These are phyloP conservation scores for Brachirus orientalis DNA, from an alignment of 2,113 vertebrate species.

Conservation along the genomic window DNA sequence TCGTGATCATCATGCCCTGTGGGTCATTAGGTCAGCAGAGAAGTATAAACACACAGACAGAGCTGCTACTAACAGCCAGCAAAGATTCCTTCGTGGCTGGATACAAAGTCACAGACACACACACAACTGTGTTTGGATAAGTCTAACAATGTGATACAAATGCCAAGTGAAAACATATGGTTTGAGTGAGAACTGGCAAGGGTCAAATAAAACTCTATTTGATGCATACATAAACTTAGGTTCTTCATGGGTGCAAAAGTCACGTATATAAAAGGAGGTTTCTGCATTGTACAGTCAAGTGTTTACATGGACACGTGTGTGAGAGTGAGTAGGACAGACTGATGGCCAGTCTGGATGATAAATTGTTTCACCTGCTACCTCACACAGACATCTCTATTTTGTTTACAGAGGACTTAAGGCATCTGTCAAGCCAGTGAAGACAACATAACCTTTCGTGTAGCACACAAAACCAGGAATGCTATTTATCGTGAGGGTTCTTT, in stretches of 20 bases:
- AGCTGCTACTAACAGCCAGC: constrained; percentile 65
- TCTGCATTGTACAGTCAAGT: constrained; percentile 18
- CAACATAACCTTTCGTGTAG: constrained; percentile 67
- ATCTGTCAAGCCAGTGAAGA: constrained; percentile 69
- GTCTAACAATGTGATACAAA: constrained; percentile 70
- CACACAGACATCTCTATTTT: constrained; percentile 59
- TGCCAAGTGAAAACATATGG: constrained; percentile 66
- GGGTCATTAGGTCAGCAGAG: constrained; percentile 68
- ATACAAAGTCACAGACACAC: constrained; percentile 56
- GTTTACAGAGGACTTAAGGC: constrained; percentile 60
- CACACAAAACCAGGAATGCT: constrained; percentile 68
- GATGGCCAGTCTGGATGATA: constrained; percentile 49
- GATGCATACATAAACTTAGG: constrained; percentile 44
- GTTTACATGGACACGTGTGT: constrained; percentile 24
- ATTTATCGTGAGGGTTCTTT: constrained; percentile 65
- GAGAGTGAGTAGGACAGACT: constrained; percentile 18
- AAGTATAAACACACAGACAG: constrained; percentile 72
- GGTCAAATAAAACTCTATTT: constrained; percentile 68
- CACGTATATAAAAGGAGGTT: constrained; percentile 6
- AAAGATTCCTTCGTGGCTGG: constrained; percentile 59
- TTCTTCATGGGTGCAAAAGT: constrained; percentile 27
- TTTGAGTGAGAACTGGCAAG: constrained; percentile 63
- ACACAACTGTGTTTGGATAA: constrained; percentile 75
- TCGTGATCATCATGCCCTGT: constrained; percentile 60
- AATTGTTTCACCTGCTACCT: constrained; percentile 67